Conservation (phyloP, 2,797 vertebrate genomes). For the Cirrhinus molitorella region DNA sequence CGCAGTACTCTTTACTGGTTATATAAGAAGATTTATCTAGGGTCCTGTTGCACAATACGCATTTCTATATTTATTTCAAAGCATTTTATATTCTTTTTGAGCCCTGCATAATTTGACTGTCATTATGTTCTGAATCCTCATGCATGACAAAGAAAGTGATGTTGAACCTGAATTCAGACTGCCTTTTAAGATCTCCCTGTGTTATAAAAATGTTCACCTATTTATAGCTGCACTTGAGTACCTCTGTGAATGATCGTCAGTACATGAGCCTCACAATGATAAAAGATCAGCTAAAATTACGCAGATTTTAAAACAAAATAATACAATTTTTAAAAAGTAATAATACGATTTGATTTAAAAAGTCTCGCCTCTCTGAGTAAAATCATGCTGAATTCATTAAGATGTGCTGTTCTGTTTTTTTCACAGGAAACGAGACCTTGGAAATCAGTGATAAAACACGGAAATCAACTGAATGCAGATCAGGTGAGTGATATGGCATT, state of each 20-base stretch:
- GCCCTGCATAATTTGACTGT: background rate
- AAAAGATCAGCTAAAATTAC: background rate
- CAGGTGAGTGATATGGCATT: conserved; percentile 55
- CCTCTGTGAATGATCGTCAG: background rate
- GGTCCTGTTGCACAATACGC: conserved; percentile 34
- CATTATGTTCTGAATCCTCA: background rate
- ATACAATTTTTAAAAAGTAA: background rate
- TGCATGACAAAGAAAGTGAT: conserved; percentile 18
- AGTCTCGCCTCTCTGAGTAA: background rate
- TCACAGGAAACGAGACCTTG: conserved; percentile 43
- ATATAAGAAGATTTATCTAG: conserved; percentile 37
- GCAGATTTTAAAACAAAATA: background rate
- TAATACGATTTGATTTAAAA: background rate
- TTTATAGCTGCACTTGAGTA: conserved; percentile 1
- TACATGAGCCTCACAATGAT: background rate
- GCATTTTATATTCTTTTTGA: background rate
- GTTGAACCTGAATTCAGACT: conserved; percentile 6
- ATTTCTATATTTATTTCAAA: conserved; percentile 15
- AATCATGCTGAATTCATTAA: conserved; percentile 26
- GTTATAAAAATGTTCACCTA: background rate
- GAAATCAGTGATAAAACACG: conserved; percentile 46
- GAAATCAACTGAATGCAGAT: conserved; percentile 40
- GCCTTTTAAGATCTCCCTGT: background rate
- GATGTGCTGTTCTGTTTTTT: conserved; percentile 31
- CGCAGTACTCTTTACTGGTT: conserved; percentile 21